Evolutionary conservation across 2,797 vertebrate genomes (phyloP).

Genomic region (Anomalospiza imberbis): DNA sequence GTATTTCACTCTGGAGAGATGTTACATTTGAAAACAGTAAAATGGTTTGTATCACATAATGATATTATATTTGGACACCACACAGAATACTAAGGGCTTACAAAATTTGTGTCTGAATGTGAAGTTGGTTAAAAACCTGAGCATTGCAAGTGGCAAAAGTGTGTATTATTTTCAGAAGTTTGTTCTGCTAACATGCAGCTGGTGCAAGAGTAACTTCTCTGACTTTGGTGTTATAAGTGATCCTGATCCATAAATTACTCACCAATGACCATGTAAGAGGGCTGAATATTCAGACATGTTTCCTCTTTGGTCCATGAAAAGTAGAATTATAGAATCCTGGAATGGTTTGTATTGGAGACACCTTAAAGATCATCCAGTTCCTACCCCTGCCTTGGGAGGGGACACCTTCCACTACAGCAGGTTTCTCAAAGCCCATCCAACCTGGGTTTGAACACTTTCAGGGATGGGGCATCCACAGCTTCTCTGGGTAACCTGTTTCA

Average conservation of each 20-base stretch:
- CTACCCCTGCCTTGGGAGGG: no score
- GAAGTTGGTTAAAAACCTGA: neutral
- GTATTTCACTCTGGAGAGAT: conserved; percentile 18
- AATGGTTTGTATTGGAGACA: neutral
- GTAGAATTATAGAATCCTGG: neutral
- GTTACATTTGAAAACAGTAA: conserved; percentile 49
- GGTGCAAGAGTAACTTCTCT: neutral
- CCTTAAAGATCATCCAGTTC: neutral
- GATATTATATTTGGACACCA: neutral
- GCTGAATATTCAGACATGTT: neutral
- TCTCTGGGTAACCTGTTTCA: neutral
- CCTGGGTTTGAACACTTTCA: neutral
- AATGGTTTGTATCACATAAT: conserved; percentile 17
- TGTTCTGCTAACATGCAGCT: neutral
- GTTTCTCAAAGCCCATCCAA: neutral
- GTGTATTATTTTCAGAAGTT: neutral
- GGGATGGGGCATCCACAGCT: neutral
- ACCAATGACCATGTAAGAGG: neutral
- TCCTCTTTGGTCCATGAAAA: neutral
- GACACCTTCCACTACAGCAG: no score
- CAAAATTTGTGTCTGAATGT: conserved; percentile 30
- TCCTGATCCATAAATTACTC: neutral
- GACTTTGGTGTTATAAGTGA: neutral
- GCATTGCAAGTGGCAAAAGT: neutral
- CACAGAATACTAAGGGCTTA: neutral